Evolutionary conservation across 2,113 vertebrate species (phyloP).

Genomic region (Chaetodon trifascialis): DNA sequence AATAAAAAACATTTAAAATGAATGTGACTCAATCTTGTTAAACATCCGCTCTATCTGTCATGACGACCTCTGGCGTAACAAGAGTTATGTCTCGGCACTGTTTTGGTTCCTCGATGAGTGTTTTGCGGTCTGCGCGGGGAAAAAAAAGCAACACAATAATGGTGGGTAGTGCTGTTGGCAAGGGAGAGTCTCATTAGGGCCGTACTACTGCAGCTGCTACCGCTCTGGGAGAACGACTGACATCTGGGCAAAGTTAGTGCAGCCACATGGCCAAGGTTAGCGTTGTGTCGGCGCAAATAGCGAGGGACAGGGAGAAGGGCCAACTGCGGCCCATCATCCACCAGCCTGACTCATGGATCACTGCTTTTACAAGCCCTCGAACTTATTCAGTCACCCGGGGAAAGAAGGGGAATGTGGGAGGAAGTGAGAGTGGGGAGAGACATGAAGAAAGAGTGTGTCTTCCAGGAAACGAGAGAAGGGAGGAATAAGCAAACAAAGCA

Average conservation of each 20-base stretch:
- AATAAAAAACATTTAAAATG: slow-evolving; percentile 23
- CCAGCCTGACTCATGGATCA: slow-evolving; percentile 56
- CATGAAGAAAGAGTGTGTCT: slow-evolving; percentile 9
- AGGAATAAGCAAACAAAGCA: slow-evolving; percentile 49
- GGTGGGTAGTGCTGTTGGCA: slow-evolving; percentile 62
- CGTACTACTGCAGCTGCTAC: slow-evolving; percentile 74
- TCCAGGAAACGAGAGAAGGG: slow-evolving; percentile 38
- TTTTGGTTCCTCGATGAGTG: slow-evolving; percentile 44
- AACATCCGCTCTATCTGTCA: slow-evolving; percentile 43
- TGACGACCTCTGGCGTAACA: slow-evolving; percentile 1
- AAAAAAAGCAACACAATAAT: slow-evolving; percentile 53
- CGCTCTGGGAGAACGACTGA: slow-evolving; percentile 64
- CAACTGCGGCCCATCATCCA: slow-evolving; percentile 57
- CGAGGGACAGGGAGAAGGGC: slow-evolving; percentile 55
- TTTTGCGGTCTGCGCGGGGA: slow-evolving; percentile 54
- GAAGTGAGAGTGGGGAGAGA: neutral
- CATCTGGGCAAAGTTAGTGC: slow-evolving; percentile 76
- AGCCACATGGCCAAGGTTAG: slow-evolving; percentile 76
- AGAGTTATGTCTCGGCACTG: slow-evolving; percentile 31
- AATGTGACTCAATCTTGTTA: slow-evolving; percentile 50
- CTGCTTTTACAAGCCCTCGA: slow-evolving; percentile 46
- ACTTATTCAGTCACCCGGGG: slow-evolving; percentile 38
- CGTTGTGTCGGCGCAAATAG: slow-evolving; percentile 45
- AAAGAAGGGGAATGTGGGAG: slow-evolving; percentile 11
- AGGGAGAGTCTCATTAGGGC: slow-evolving; percentile 69